A percentile compares a stretch with the other conserved stretches of the same genome.
Conservation (phyloP, 2,113 vertebrate species). For the Calidris pygmaea region DNA sequence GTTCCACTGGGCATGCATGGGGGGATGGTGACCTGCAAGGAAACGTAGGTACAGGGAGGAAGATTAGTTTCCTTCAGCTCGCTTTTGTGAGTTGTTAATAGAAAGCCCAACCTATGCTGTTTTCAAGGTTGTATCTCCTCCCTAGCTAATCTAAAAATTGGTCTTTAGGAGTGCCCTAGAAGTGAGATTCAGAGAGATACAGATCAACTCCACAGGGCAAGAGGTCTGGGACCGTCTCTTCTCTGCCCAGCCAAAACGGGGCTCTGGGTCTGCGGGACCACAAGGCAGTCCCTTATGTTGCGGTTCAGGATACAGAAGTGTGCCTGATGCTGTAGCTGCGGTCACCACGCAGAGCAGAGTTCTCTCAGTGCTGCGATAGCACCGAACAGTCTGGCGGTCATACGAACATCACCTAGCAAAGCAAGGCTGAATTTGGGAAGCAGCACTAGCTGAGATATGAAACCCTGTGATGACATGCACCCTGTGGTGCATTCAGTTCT, state of each 20-base stretch:
- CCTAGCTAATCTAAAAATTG: neutral
- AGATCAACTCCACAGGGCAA: neutral
- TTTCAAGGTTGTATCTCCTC: neutral
- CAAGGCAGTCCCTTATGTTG: neutral
- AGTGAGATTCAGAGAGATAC: neutral
- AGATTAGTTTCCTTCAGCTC: neutral
- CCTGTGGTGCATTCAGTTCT: neutral
- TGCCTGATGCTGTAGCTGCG: accelerated
- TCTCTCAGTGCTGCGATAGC: neutral
- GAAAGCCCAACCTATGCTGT: neutral
- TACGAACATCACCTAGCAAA: neutral
- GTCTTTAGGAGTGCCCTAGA: neutral
- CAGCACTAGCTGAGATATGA: neutral
- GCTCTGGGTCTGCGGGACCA: neutral
- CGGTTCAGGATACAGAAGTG: neutral
- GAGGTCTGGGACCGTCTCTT: neutral
- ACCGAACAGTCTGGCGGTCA: neutral
- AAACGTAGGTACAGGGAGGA: neutral
- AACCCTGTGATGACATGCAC: accelerated
- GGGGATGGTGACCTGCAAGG: neutral
- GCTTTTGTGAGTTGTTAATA: neutral
- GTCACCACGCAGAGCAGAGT: neutral
- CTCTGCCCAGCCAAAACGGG: accelerated
- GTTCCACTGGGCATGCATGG: neutral
- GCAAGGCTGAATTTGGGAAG: neutral